These are phyloP conservation scores for Dinomys branickii DNA, from an alignment of 2,113 vertebrate species.

Conservation along the genomic window DNA sequence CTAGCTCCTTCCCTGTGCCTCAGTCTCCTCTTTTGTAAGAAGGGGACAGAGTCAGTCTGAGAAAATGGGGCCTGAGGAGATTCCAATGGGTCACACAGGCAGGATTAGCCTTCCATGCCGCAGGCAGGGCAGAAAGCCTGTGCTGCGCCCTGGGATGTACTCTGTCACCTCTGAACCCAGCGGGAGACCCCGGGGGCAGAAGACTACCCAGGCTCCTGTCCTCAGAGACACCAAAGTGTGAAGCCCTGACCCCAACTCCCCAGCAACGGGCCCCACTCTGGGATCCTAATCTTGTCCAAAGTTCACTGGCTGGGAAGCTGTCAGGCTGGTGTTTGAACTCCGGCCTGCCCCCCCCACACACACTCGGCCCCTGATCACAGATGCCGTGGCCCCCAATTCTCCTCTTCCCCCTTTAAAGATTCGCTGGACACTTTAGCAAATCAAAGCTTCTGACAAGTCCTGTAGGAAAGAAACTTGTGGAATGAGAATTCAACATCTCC, in stretches of 20 bases:
- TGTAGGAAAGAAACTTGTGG: not conserved
- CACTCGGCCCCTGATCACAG: not conserved
- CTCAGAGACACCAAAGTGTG: rapidly evolving
- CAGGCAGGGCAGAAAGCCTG: not conserved
- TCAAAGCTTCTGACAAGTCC: slow-evolving; percentile 1
- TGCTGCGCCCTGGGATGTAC: not conserved
- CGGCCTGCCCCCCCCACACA: too few relatives aligned
- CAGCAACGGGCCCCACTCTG: not conserved
- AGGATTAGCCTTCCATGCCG: not conserved
- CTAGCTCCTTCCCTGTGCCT: not conserved
- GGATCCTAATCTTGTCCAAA: not conserved
- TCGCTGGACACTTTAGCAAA: not conserved
- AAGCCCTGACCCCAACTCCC: not conserved
- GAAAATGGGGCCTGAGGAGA: not conserved
- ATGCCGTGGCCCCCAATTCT: rapidly evolving
- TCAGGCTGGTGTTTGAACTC: not conserved
- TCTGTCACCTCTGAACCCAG: not conserved
- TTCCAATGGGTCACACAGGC: rapidly evolving
- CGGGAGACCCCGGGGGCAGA: rapidly evolving
- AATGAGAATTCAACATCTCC: not conserved
- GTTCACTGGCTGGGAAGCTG: not conserved
- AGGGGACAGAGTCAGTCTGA: not conserved
- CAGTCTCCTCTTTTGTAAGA: not conserved
- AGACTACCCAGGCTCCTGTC: too few relatives aligned
- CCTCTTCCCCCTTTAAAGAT: not conserved